Conservation (phyloP, 2,113 vertebrate genomes). For the Podiceps cristatus region DNA sequence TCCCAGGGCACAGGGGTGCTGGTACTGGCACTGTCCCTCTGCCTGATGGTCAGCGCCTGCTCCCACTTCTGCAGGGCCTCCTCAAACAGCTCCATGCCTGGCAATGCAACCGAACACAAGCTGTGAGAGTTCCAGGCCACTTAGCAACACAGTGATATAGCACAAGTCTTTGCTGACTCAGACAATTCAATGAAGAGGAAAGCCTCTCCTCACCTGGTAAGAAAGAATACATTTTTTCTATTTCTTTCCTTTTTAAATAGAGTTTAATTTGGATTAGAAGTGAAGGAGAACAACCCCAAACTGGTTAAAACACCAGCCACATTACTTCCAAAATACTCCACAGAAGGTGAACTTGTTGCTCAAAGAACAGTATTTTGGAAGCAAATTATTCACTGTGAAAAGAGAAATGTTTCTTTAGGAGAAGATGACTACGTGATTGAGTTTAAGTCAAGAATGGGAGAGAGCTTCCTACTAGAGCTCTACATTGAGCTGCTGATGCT, state of each 20-base stretch:
- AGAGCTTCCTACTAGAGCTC: background rate
- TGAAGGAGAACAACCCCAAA: background rate
- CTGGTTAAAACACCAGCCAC: background rate
- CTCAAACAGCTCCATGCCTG: slow-evolving; percentile 98
- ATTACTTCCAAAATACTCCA: background rate
- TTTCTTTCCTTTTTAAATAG: background rate
- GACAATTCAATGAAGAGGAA: background rate
- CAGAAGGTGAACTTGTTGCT: background rate
- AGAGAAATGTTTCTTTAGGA: background rate
- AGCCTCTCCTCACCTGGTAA: background rate
- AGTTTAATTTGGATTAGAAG: background rate
- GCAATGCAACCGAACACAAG: background rate
- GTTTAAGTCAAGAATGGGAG: background rate
- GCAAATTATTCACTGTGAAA: background rate
- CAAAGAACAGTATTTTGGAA: background rate
- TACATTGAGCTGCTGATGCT: background rate
- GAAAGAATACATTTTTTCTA: background rate
- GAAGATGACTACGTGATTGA: background rate
- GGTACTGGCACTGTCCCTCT: slow-evolving; percentile 74
- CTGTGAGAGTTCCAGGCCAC: background rate
- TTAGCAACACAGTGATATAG: background rate
- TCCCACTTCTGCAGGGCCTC: slow-evolving; percentile 97
- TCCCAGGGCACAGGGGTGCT: slow-evolving; percentile 72
- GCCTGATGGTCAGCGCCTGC: slow-evolving; percentile 89
- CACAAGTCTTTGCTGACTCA: background rate